These are phyloP conservation scores for Schlechtendalia chinensis DNA, from an alignment of 1,140 invertebrate species.

Conservation along the genomic window DNA sequence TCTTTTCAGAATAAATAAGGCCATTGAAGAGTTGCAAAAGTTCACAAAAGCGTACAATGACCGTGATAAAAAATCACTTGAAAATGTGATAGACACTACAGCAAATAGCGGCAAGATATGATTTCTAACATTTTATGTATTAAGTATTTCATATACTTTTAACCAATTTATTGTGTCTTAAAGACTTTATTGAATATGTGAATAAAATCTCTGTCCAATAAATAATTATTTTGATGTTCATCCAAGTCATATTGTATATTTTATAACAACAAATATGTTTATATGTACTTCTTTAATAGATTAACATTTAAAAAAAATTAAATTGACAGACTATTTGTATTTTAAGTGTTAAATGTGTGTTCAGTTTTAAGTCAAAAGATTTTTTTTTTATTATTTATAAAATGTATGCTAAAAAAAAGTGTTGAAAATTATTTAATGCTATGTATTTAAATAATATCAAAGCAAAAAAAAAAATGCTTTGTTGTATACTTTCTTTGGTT, in stretches of 20 bases:
- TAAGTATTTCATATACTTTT: not conserved
- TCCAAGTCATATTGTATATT: not conserved
- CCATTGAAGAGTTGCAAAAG: not conserved
- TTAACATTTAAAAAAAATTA: not conserved
- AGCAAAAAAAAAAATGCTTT: not conserved
- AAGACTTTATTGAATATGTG: not conserved
- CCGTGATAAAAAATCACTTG: slow-evolving; percentile 12
- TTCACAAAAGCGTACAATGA: slow-evolving; percentile 30
- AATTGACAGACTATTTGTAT: not conserved
- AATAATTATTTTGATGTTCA: not conserved
- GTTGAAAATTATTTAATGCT: not conserved
- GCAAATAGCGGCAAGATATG: not conserved
- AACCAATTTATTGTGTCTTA: not conserved
- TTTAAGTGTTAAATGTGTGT: too few species aligned
- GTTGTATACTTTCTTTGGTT: not conserved
- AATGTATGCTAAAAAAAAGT: too few species aligned
- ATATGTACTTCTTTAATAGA: not conserved
- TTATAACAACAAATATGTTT: too few species aligned
- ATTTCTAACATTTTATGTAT: not conserved
- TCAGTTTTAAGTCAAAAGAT: not conserved
- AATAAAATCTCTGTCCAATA: not conserved
- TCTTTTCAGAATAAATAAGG: slow-evolving; percentile 36
- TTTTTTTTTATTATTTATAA: not conserved
- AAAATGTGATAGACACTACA: not conserved
- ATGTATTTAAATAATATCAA: not conserved